These are phyloP conservation scores for Neelides folsomi DNA, from an alignment of 2,888 invertebrate species.

Conservation along the genomic window DNA sequence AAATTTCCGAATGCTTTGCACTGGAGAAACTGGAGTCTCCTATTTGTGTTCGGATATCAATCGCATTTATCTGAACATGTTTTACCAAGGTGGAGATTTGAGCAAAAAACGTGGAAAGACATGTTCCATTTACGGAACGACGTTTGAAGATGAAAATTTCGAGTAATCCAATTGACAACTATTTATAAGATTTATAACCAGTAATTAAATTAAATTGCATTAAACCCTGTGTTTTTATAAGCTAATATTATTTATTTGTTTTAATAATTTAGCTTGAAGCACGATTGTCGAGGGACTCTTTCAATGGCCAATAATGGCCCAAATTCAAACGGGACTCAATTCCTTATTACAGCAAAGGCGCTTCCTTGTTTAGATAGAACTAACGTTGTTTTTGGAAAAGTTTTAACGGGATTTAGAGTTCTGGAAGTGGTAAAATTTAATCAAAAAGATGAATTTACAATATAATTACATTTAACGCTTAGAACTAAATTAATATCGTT, in stretches of 20 bases:
- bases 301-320: constrained; percentile 30
- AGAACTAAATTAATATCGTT: too few relatives aligned
- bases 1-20: constrained; percentile 28
- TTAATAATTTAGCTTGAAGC: constrained; percentile 17
- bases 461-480: too few relatives aligned
- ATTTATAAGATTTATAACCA: not conserved
- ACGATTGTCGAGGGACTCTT: constrained; percentile 21
- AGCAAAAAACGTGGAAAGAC: constrained; percentile 16
- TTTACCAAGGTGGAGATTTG: constrained; percentile 31
- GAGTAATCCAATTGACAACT: constrained; percentile 8
- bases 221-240: not conserved
- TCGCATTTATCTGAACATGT: constrained; percentile 21
- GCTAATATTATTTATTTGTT: too few relatives aligned
- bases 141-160: constrained; percentile 29
- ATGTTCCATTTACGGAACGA: constrained; percentile 23
- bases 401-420: constrained; percentile 23
- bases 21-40: constrained; percentile 28
- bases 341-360: constrained; percentile 26
- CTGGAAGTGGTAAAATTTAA: constrained; percentile 18
- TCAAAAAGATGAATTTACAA: too few relatives aligned
- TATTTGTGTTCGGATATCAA: constrained; percentile 30
- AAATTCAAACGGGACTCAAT: constrained; percentile 27
- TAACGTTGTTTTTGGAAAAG: constrained; percentile 30
- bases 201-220: not conserved
- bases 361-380: constrained; percentile 24